These are phyloP conservation scores for Pachliopta kotzebuea DNA, from an alignment of 2,888 invertebrate genomes.

Conservation along the genomic window DNA sequence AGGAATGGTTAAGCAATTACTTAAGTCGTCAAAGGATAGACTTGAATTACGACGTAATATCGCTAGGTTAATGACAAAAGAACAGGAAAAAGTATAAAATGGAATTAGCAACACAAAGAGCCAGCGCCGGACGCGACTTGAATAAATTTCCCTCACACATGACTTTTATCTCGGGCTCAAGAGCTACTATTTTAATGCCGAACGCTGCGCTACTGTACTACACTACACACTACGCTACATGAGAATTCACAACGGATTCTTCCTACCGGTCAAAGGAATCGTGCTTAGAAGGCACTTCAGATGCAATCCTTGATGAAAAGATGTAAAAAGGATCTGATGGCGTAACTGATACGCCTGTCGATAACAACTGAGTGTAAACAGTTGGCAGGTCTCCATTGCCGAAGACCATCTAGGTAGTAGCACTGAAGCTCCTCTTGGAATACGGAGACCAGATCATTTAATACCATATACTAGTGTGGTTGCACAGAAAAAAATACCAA, in stretches of 20 bases:
- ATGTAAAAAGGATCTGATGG: no score
- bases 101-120: slow-evolving; percentile 65
- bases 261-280: no score
- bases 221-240: slow-evolving; percentile 7
- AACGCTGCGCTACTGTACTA: slow-evolving; percentile 18
- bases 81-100: slow-evolving; percentile 57
- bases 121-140: slow-evolving; percentile 45
- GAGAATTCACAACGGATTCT: slow-evolving; percentile 1
- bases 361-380: no score
- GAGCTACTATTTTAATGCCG: slow-evolving; percentile 29
- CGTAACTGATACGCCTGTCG: no score
- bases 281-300: no score
- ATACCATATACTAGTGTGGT: no score
- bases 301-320: no score
- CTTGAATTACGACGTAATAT: slow-evolving; percentile 42
- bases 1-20: slow-evolving; percentile 26
- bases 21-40: slow-evolving; percentile 37
- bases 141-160: slow-evolving; percentile 56
- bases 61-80: slow-evolving; percentile 48
- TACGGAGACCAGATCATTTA: no score
- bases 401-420: no score
- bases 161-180: slow-evolving; percentile 46
- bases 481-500: no score
- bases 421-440: no score
- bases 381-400: no score